Percentiles rank a stretch among this genome's conserved stretches.
Conservation (phyloP, 2,113 vertebrate species). For the Columba janthina region DNA sequence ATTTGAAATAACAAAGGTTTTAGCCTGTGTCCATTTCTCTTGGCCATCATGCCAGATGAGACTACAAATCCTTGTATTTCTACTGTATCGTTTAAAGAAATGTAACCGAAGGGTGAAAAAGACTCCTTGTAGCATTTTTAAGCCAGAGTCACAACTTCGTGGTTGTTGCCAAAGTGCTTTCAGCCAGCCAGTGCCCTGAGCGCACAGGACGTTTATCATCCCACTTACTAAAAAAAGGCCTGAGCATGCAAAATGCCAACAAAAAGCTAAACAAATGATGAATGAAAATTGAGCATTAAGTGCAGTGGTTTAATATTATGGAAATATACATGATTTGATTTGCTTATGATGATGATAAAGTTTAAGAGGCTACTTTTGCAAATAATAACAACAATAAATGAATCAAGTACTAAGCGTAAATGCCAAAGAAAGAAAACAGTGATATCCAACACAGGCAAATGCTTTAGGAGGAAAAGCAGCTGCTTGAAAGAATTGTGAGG, state of each 20-base stretch:
- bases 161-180: neutral
- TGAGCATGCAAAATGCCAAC: neutral
- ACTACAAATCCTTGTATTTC: neutral
- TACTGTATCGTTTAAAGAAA: neutral
- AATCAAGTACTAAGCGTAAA: neutral
- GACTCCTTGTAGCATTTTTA: neutral
- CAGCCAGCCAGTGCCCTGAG: neutral
- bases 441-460: neutral
- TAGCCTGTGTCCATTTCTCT: neutral
- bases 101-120: neutral
- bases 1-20: neutral
- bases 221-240: neutral
- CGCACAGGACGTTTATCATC: neutral
- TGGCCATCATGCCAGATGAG: neutral
- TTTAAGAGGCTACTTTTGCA: constrained; percentile 16
- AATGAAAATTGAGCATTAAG: neutral
- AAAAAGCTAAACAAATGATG: neutral
- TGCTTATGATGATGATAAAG: constrained; percentile 1
- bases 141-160: accelerated
- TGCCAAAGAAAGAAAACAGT: neutral
- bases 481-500: neutral
- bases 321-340: neutral
- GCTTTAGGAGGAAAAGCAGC: neutral
- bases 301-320: neutral
- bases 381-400: neutral